phyloP scores from a whole-genome alignment of 1,140 invertebrate genomes.

The Brachionus sp. region DNA sequence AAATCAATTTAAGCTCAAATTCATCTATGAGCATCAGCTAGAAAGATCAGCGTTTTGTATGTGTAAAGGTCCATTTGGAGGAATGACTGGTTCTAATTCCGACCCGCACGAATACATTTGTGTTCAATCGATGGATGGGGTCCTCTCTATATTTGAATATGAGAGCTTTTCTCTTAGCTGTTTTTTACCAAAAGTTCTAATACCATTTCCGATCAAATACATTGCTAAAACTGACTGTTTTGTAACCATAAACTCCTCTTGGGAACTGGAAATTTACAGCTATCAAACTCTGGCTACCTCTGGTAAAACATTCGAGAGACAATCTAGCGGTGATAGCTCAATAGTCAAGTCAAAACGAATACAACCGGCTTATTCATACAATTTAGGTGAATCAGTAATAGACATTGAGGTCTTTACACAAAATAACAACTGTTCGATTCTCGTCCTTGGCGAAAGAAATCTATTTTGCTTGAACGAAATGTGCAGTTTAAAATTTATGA shows the following conservation, averaged over 20 bases:
- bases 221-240: slow-evolving; percentile 74
- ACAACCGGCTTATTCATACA: slow-evolving; percentile 18
- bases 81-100: slow-evolving; percentile 63
- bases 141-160: slow-evolving; percentile 79
- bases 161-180: slow-evolving; percentile 75
- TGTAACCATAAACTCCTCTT: slow-evolving; percentile 70
- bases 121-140: slow-evolving; percentile 78
- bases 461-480: slow-evolving; percentile 73
- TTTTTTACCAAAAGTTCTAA: slow-evolving; percentile 69
- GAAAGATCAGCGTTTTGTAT: slow-evolving; percentile 64
- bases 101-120: slow-evolving; percentile 73
- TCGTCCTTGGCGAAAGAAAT: slow-evolving; percentile 62
- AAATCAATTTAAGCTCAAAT: slow-evolving; percentile 57
- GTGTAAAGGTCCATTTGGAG: slow-evolving; percentile 75
- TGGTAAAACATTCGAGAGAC: slow-evolving; percentile 3
- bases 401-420: slow-evolving; percentile 36
- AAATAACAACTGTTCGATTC: slow-evolving; percentile 18
- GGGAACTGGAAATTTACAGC: slow-evolving; percentile 71
- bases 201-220: slow-evolving; percentile 75
- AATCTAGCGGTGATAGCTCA: not conserved
- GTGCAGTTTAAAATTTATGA: slow-evolving; percentile 71
- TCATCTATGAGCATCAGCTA: slow-evolving; percentile 61
- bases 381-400: slow-evolving; percentile 32
- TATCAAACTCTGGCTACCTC: slow-evolving; percentile 61
- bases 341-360: slow-evolving; percentile 39